phyloP scores from a whole-genome alignment of 1,140 invertebrate species.

The Carcinoscorpius rotundicauda region DNA sequence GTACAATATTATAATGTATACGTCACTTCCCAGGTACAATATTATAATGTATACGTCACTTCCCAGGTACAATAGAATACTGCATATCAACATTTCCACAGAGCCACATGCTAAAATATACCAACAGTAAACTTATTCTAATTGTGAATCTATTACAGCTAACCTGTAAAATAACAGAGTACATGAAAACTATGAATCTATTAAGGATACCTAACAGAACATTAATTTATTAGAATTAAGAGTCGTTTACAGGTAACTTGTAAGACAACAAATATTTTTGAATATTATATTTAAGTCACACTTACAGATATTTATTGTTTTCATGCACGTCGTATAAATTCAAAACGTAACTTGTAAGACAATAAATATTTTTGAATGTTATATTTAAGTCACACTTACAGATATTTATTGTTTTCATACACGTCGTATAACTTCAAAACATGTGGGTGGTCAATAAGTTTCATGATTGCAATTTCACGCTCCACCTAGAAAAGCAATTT shows the following conservation, averaged over 20 bases:
- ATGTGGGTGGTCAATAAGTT: conserved; percentile 97
- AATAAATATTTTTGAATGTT: conserved; percentile 10
- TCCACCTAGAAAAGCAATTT: conserved; percentile 62
- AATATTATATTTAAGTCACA: conserved; percentile 58
- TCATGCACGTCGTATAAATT: conserved; percentile 97
- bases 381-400: conserved; percentile 86
- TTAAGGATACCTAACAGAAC: too few relatives aligned
- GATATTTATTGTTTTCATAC: conserved; percentile 99
- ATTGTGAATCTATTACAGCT: too few relatives aligned
- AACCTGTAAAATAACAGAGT: too few relatives aligned
- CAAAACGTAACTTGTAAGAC: conserved; percentile 71
- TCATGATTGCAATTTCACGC: conserved; percentile 99
- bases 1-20: too few relatives aligned
- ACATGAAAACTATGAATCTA: too few relatives aligned
- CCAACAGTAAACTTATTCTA: too few relatives aligned
- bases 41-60: too few relatives aligned
- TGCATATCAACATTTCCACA: too few relatives aligned
- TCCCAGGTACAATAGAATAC: too few relatives aligned
- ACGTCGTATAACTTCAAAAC: conserved; percentile 95
- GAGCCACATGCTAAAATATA: too few relatives aligned
- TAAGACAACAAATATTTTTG: conserved; percentile 1
- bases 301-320: conserved; percentile 99
- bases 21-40: too few relatives aligned
- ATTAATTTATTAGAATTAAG: too few relatives aligned
- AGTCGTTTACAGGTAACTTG: background rate